Percentiles rank a stretch among this genome's conserved stretches.
These are phyloP conservation scores for Cavia porcellus DNA, from an alignment of 2,113 vertebrate species.

Conservation along the genomic window DNA sequence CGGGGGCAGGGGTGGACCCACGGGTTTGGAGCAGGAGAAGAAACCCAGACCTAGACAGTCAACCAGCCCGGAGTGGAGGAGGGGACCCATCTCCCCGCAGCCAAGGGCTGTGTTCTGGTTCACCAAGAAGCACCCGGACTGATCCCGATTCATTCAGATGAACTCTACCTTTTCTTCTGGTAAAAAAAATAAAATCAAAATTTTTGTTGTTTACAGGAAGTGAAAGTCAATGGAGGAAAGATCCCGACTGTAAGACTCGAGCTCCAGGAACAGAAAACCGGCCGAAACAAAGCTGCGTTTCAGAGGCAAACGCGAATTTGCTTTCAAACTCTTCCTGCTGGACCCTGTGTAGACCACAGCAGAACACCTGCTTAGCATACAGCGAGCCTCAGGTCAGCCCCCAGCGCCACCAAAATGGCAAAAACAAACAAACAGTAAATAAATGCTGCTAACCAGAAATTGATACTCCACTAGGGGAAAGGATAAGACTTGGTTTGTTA, in stretches of 20 bases:
- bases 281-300: neutral
- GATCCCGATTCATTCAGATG: neutral
- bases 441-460: neutral
- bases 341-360: too few relatives aligned
- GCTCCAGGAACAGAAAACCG: neutral
- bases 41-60: constrained; percentile 41
- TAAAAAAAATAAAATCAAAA: neutral
- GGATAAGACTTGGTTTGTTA: neutral
- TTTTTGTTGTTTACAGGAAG: constrained; percentile 34
- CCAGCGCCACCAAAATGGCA: neutral
- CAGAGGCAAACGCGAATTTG: neutral
- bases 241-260: neutral
- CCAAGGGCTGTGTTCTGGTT: neutral
- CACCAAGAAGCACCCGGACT: neutral
- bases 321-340: neutral
- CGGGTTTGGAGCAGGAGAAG: constrained; percentile 69
- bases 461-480: constrained; percentile 29
- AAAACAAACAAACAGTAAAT: neutral
- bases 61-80: neutral
- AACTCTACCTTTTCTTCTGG: neutral
- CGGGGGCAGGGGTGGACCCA: constrained; percentile 82
- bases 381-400: neutral
- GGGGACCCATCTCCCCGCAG: too few relatives aligned
- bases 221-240: neutral
- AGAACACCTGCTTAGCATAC: neutral